These are phyloP conservation scores for Alethe castanea DNA, from an alignment of 2,113 vertebrate species.

Conservation along the genomic window DNA sequence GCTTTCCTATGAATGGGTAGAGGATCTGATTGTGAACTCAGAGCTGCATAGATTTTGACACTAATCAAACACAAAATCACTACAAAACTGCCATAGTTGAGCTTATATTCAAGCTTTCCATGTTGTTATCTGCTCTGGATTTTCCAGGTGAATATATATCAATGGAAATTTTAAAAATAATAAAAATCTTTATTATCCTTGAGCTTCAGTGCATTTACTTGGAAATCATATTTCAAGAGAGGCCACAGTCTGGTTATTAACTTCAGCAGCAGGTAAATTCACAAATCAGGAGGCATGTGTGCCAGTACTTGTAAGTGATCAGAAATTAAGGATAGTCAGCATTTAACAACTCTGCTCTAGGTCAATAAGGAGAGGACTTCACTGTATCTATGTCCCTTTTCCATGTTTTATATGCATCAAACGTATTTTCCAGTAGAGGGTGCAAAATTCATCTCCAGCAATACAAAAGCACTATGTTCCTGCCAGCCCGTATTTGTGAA, in stretches of 20 bases:
- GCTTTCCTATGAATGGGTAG: not conserved
- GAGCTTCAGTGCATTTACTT: not conserved
- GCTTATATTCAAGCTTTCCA: not conserved
- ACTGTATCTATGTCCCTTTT: fast-evolving
- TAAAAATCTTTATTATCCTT: not conserved
- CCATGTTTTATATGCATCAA: not conserved
- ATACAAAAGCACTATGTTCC: not conserved
- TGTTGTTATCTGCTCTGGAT: not conserved
- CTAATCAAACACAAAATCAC: not conserved
- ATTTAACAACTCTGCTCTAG: not conserved
- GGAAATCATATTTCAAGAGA: not conserved
- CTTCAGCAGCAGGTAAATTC: not conserved
- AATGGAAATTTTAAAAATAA: not conserved
- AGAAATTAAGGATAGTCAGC: not conserved
- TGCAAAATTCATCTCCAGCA: conserved; percentile 11
- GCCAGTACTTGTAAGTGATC: not conserved
- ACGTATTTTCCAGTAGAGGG: conserved; percentile 65
- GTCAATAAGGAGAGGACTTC: not conserved
- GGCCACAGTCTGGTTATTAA: not conserved
- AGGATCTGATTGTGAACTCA: not conserved
- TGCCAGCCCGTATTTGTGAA: not conserved
- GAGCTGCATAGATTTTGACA: not conserved
- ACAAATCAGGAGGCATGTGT: not conserved
- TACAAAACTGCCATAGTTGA: not conserved
- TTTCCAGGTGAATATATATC: not conserved